Evolutionary conservation across 2,888 invertebrate genomes (phyloP).

Genomic region (Bunonema sp.): DNA sequence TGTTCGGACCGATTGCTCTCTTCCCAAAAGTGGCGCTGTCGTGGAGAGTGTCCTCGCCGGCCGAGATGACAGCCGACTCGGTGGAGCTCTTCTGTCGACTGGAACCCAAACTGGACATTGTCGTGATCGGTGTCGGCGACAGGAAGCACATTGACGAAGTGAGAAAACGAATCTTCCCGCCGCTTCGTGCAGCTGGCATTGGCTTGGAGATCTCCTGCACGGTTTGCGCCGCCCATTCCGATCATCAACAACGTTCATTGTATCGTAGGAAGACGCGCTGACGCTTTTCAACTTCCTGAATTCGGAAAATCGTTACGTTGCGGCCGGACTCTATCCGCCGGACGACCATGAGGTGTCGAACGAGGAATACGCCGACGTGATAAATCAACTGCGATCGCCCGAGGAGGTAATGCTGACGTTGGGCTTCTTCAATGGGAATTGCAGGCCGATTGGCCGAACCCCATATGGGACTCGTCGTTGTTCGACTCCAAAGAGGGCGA

Average conservation of each 20-base stretch:
- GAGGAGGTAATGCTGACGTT: too few relatives aligned
- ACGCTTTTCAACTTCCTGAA: constrained; percentile 79
- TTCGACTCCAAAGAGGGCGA: too few relatives aligned
- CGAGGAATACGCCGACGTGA: too few relatives aligned
- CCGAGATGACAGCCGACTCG: constrained; percentile 62
- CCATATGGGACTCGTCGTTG: too few relatives aligned
- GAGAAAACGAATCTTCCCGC: constrained; percentile 14
- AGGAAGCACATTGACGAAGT: constrained; percentile 34
- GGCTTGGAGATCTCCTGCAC: constrained; percentile 67
- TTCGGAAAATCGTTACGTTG: constrained; percentile 61
- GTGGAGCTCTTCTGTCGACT: constrained; percentile 64
- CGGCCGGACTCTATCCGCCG: constrained; percentile 53
- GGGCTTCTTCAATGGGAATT: too few relatives aligned
- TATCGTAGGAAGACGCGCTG: constrained; percentile 60
- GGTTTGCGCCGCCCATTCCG: constrained; percentile 20
- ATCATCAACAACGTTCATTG: neutral
- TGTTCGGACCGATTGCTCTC: constrained; percentile 37
- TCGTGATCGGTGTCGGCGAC: constrained; percentile 44
- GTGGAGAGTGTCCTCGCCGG: constrained; percentile 44
- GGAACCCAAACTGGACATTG: constrained; percentile 63
- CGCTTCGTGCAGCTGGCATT: constrained; percentile 52
- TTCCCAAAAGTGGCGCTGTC: constrained; percentile 38
- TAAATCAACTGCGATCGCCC: too few relatives aligned
- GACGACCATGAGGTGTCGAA: too few relatives aligned
- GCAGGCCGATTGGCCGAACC: too few relatives aligned